Base-by-base conservation (phyloP, 1,140 invertebrate species). In the Ctenoplectra terminalis region DNA sequence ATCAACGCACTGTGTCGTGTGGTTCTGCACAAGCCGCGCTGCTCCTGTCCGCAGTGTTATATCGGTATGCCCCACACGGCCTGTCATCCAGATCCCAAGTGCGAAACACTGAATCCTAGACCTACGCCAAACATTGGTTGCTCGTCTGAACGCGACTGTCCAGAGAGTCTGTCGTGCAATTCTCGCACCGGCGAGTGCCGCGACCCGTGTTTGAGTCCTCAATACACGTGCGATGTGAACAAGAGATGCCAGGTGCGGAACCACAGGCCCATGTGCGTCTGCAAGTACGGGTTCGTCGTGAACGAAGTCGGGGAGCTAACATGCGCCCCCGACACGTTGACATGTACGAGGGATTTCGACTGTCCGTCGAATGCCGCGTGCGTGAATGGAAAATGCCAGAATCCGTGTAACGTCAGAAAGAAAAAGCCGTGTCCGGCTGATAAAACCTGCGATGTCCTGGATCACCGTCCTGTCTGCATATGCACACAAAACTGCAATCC, bases 201-300 rank as follows among this genome's bases (percentile, higher is more conserved):
- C 78, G 96, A 98, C 92, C 97, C 98, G 17, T 98, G 97, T 90
- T 91, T 94, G 61, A 94, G 92, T 86, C 84, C 82, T 43, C 92
- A 94, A 26, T 94, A 96, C 84, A 95, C 94, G 78, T 98, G 97
- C 91, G 95, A 95, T 71, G 94, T 95, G 83, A 97, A 97, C 91
- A 98, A 98, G 91, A 96, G 96, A 91, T 99, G 98, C 93, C 96
- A 98, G 94, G 97, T 98, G 52, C 96, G 97, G 83, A 96, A 96
- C 88, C 98, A 98, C 90, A 95, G 95, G 87, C 96, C 98, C 0
- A 95, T 97, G 77, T 99, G 98, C 93, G 97, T 98, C 29, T 99
- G 98, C 94, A 97, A 97, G 89, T 95, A 96, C 88, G 97, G 97
- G 34, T 98, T 98, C 90, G 95, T 97, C 52, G 95, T 98, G 23